These are phyloP conservation scores for Phyllostomus discolor DNA, from an alignment of 2,113 vertebrate species.

Conservation along the genomic window DNA sequence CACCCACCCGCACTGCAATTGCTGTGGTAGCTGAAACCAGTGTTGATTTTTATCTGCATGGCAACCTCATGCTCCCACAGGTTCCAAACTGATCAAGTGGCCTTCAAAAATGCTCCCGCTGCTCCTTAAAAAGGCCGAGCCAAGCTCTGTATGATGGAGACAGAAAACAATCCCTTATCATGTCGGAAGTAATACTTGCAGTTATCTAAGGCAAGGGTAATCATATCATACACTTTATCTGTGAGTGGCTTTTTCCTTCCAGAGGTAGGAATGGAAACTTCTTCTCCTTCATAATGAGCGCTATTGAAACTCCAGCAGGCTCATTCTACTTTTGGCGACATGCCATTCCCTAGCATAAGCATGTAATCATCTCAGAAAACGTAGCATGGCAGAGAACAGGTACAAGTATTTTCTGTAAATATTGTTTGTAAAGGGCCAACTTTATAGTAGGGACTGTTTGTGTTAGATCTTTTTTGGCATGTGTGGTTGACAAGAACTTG, in stretches of 20 bases:
- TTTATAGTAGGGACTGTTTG: constrained; percentile 81
- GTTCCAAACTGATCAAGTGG: constrained; percentile 78
- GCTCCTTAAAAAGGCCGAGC: constrained; percentile 76
- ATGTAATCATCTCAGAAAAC: constrained; percentile 90
- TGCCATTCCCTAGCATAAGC: constrained; percentile 91
- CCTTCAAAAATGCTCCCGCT: constrained; percentile 74
- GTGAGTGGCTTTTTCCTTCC: constrained; percentile 82
- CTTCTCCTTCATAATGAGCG: constrained; percentile 82
- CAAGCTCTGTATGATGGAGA: constrained; percentile 65
- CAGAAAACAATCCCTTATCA: constrained; percentile 80
- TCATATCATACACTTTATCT: constrained; percentile 81
- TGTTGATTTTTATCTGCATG: constrained; percentile 71
- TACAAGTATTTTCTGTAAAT: constrained; percentile 85
- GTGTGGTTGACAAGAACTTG: constrained; percentile 77
- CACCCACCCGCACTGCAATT: constrained; percentile 10
- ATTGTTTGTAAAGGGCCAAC: constrained; percentile 80
- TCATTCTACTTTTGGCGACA: constrained; percentile 81
- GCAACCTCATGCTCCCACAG: constrained; percentile 64
- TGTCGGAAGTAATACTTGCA: constrained; percentile 76
- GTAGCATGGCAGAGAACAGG: constrained; percentile 88
- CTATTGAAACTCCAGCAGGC: constrained; percentile 79
- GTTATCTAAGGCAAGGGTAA: constrained; percentile 80
- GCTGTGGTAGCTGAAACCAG: constrained; percentile 64
- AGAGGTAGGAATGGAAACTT: constrained; percentile 78
- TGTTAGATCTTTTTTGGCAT: constrained; percentile 68